These are phyloP conservation scores for Tamias sibiricus DNA, from an alignment of 2,113 vertebrate species.

Conservation along the genomic window DNA sequence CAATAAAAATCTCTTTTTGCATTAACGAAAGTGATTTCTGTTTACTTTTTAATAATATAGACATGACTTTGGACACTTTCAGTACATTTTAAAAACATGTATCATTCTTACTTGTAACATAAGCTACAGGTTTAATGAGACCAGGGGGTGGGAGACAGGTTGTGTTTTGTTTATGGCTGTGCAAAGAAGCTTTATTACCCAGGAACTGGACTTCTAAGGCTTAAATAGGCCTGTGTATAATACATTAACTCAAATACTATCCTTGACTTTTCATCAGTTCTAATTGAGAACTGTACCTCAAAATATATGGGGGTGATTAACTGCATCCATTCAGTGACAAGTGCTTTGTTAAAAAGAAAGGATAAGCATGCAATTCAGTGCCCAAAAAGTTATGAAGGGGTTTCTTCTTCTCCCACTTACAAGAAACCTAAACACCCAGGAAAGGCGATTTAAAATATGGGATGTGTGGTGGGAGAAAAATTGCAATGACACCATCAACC, in stretches of 20 bases:
- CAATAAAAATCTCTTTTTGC: neutral
- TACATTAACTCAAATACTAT: constrained; percentile 17
- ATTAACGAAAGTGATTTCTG: neutral
- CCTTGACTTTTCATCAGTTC: neutral
- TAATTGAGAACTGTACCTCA: neutral
- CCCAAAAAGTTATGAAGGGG: neutral
- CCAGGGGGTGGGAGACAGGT: neutral
- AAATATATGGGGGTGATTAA: neutral
- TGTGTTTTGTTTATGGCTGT: neutral
- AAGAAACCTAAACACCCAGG: neutral
- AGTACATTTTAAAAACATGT: neutral
- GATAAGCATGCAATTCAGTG: neutral
- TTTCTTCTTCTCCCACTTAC: neutral
- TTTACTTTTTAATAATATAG: neutral
- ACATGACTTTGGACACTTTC: neutral
- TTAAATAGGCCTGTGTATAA: neutral
- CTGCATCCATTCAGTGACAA: neutral
- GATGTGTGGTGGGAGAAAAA: neutral
- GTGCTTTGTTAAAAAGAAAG: neutral
- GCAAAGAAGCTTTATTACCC: neutral
- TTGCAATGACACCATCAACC: neutral
- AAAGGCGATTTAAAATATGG: neutral
- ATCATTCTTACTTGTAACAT: neutral
- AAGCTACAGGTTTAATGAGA: neutral
- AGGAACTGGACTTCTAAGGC: neutral